These are phyloP conservation scores for Apocheima hispidaria DNA, from an alignment of 2,888 invertebrate genomes.

Conservation along the genomic window DNA sequence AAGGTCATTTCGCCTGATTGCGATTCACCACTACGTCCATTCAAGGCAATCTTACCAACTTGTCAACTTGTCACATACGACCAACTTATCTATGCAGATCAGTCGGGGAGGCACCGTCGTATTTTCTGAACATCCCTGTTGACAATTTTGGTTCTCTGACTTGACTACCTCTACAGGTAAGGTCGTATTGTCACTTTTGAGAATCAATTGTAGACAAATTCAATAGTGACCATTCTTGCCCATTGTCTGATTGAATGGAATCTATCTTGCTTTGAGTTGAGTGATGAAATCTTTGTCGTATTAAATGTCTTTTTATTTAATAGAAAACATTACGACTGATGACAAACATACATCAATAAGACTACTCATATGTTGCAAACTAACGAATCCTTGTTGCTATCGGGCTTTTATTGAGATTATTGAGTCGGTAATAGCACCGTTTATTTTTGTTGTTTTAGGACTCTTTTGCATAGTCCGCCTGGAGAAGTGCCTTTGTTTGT, in stretches of 20 bases:
- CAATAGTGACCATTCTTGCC: background rate
- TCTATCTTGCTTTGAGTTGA: background rate
- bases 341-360: too few relatives aligned
- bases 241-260: conserved; percentile 2
- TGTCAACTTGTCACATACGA: background rate
- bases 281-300: background rate
- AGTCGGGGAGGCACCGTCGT: background rate
- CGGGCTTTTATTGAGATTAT: too few relatives aligned
- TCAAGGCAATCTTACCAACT: conserved; percentile 20
- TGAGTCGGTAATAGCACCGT: too few relatives aligned
- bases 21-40: conserved; percentile 19
- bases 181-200: background rate
- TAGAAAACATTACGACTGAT: background rate
- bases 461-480: too few relatives aligned
- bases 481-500: too few relatives aligned
- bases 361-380: too few relatives aligned
- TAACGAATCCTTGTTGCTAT: too few relatives aligned
- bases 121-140: background rate
- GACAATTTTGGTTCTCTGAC: background rate
- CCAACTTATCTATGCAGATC: background rate
- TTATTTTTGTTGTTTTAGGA: too few relatives aligned
- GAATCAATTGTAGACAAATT: conserved; percentile 19
- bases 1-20: conserved; percentile 29
- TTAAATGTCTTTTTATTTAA: background rate
- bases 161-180: background rate